A percentile compares a stretch with the other conserved stretches of the same genome.
Evolutionary conservation across 1,140 invertebrate species (phyloP).

Genomic region (Uloborus diversus): DNA sequence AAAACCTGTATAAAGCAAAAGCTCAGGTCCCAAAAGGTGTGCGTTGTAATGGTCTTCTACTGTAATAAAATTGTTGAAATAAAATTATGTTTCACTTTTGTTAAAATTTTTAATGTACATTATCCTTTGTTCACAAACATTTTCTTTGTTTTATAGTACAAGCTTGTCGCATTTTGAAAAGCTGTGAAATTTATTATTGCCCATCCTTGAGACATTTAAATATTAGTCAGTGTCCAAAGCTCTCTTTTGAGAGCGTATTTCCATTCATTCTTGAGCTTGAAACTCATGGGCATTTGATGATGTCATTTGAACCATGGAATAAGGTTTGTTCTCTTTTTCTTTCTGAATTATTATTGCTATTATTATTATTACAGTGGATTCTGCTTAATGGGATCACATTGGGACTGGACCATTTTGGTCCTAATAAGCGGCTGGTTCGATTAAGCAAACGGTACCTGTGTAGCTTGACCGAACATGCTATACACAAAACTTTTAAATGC

Average conservation of each 20-base stretch:
- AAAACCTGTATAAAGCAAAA: not conserved
- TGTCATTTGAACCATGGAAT: conserved; percentile 49
- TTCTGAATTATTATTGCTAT: not conserved
- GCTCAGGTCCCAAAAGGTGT: not conserved
- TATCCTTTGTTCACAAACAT: not conserved
- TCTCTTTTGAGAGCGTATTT: not conserved
- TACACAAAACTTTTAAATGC: not conserved
- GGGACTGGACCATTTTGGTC: not conserved
- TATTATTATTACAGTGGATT: not conserved
- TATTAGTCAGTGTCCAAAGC: conserved; percentile 52
- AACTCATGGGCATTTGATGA: not conserved
- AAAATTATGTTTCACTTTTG: not conserved
- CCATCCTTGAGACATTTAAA: conserved; percentile 14
- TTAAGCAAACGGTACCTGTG: not conserved
- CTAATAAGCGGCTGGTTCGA: not conserved
- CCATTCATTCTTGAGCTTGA: not conserved
- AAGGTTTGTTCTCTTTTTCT: not conserved
- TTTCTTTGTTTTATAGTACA: conserved; percentile 41
- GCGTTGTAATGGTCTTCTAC: too few species aligned
- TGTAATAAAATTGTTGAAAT: not conserved
- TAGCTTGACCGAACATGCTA: not conserved
- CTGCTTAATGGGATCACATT: not conserved
- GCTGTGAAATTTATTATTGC: conserved; percentile 16
- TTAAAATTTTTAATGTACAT: not conserved
- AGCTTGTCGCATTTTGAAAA: conserved; percentile 48